phyloP scores from a whole-genome alignment of 2,113 vertebrate genomes.

The Candoia aspera region DNA sequence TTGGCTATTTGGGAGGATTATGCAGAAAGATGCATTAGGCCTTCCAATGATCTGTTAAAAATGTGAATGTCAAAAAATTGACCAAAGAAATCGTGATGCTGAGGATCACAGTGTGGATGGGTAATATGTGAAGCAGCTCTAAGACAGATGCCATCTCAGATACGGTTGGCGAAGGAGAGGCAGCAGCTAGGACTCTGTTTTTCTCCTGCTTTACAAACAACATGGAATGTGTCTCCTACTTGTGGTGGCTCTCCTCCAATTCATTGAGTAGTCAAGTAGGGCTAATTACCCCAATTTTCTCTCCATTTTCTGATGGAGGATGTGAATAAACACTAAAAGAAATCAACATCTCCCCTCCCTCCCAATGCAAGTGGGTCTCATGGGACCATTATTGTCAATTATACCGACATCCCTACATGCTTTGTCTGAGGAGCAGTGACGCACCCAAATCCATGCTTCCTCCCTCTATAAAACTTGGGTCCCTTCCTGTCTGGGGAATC shows the following conservation, averaged over 20 bases:
- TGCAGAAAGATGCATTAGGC: not conserved
- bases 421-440: constrained; percentile 28
- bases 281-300: constrained; percentile 28
- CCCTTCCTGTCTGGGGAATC: not conserved
- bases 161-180: not conserved
- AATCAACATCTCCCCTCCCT: not conserved
- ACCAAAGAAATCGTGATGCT: not conserved
- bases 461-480: constrained; percentile 17
- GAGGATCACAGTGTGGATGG: not conserved
- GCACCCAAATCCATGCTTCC: not conserved
- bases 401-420: not conserved
- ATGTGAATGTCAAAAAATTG: not conserved
- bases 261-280: constrained; percentile 16
- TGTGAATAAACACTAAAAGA: constrained; percentile 9
- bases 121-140: not conserved
- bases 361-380: not conserved
- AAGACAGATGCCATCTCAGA: not conserved
- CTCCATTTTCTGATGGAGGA: constrained; percentile 26
- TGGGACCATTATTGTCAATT: constrained; percentile 30
- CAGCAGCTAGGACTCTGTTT: not conserved
- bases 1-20: not conserved
- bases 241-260: not conserved
- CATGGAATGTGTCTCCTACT: not conserved
- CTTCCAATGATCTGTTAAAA: not conserved
- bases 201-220: not conserved